phyloP scores from a whole-genome alignment of 1,140 invertebrate genomes.

The Portunus trituberculatus region DNA sequence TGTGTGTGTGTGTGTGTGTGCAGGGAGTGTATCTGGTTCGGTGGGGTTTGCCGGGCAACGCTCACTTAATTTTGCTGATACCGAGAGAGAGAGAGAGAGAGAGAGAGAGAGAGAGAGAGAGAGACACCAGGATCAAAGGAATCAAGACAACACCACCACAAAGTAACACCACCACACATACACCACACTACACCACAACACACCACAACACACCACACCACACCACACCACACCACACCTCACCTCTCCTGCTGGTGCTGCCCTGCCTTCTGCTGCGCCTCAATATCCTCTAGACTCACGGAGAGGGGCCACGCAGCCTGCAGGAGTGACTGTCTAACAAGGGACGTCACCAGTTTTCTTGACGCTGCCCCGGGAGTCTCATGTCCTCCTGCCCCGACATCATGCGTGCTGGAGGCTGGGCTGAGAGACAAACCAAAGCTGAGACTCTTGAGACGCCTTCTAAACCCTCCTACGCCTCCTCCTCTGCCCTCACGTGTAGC shows the following conservation, averaged over 20 bases:
- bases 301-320: constrained; percentile 72
- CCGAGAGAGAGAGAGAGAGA: constrained; percentile 26
- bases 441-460: constrained; percentile 61
- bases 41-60: background rate
- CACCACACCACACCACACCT: background rate
- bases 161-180: background rate
- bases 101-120: background rate
- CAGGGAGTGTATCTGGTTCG: background rate
- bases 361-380: background rate
- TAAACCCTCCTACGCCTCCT: constrained; percentile 31
- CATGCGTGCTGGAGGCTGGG: constrained; percentile 41
- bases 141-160: too few species aligned
- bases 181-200: background rate
- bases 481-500: background rate
- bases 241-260: constrained; percentile 26
- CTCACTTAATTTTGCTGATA: background rate
- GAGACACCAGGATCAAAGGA: background rate
- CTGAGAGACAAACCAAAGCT: constrained; percentile 56
- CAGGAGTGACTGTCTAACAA: constrained; percentile 52
- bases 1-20: constrained; percentile 30
- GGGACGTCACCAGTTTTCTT: constrained; percentile 45
- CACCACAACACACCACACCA: background rate
- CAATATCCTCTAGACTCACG: constrained; percentile 66
- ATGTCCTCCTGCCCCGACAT: background rate
- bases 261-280: constrained; percentile 28